These are phyloP conservation scores for Colius striatus DNA, from an alignment of 2,113 vertebrate species.

Conservation along the genomic window DNA sequence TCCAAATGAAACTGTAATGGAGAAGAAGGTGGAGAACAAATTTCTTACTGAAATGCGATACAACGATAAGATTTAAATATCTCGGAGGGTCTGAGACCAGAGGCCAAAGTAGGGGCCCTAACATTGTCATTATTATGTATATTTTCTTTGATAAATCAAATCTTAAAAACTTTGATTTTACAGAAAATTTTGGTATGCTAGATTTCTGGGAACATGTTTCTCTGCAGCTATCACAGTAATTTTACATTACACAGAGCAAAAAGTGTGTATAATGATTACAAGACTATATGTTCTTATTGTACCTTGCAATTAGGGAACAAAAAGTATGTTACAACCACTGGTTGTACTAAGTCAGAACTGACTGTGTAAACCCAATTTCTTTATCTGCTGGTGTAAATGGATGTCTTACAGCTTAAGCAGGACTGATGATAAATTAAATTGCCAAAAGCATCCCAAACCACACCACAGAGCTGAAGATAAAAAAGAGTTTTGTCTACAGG, in stretches of 20 bases:
- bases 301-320: background rate
- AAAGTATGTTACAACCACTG: background rate
- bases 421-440: background rate
- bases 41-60: background rate
- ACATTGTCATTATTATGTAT: background rate
- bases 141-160: constrained; percentile 1
- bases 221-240: background rate
- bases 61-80: background rate
- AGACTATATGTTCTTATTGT: background rate
- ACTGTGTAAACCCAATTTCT: background rate
- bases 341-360: background rate
- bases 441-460: background rate
- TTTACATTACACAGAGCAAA: background rate
- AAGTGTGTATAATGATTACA: background rate
- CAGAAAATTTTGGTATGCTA: background rate
- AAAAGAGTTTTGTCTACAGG: background rate
- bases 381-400: background rate
- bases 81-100: background rate
- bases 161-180: background rate
- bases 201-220: background rate
- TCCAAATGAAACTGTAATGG: background rate
- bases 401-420: background rate
- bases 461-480: background rate
- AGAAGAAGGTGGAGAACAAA: background rate
- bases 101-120: background rate